Percentiles rank a stretch among this genome's conserved stretches.
These are phyloP conservation scores for Antigone vipio DNA, from an alignment of 2,113 vertebrate genomes.

Conservation along the genomic window DNA sequence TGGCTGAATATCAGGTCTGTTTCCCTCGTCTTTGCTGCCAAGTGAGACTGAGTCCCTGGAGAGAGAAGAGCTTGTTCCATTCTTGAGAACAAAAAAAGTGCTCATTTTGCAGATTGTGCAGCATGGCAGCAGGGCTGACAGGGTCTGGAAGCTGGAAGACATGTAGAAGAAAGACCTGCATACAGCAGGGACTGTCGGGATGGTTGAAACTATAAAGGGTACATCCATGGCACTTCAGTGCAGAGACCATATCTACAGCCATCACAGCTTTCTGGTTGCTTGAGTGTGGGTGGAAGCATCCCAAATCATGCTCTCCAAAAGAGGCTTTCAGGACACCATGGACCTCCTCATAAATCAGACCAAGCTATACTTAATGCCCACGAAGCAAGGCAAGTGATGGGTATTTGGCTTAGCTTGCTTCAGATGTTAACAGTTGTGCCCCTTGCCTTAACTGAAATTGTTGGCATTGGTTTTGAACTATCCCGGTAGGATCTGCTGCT, in stretches of 20 bases:
- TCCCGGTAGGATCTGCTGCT: not conserved
- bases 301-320: not conserved
- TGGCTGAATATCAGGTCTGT: too few relatives aligned
- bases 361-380: not conserved
- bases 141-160: not conserved
- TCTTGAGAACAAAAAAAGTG: not conserved
- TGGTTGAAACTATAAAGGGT: not conserved
- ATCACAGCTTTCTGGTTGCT: not conserved
- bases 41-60: not conserved
- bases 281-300: not conserved
- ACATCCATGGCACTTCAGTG: not conserved
- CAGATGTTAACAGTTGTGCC: not conserved
- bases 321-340: not conserved
- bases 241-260: not conserved
- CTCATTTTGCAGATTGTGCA: not conserved
- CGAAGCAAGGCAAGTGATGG: not conserved
- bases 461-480: not conserved
- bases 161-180: not conserved
- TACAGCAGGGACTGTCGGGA: not conserved
- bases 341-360: not conserved
- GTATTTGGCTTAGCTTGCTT: not conserved
- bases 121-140: not conserved
- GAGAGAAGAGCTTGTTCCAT: not conserved
- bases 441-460: not conserved
- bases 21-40: not conserved